Base-by-base conservation (phyloP, 2,113 vertebrate species). In the Struthidea cinerea region DNA sequence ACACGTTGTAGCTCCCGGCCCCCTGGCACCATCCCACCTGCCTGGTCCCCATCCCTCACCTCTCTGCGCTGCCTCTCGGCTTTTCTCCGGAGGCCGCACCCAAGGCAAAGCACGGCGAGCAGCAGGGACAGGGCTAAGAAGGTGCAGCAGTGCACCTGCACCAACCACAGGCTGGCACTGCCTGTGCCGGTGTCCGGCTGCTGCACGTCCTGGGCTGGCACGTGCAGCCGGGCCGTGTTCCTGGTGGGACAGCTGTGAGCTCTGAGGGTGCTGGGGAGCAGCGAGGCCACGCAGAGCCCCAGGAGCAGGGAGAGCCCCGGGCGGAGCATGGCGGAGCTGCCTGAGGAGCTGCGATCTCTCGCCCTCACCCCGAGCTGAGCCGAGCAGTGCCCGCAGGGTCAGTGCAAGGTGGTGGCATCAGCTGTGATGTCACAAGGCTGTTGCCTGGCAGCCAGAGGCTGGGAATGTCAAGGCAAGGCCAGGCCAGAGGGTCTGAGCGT, bases 121-220 rank as follows among this genome's bases (percentile, higher is more conserved):
- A 77, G 71, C 73, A 86, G 63, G 53, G 37, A 12, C 84, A 60
- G 63, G 37, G 46, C 63, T 2, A 52, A 2, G 53, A 42, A 27
- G 73, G 32, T 1, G 63, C 84, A 68, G 63, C 84, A 21, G 60
- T 6, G 60, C 46, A 1, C 9, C 44, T 4, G 64, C 80, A 33
- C 2, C 30, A 30, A 3, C 7, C 83, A 1, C 24, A 4, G 83
- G 35, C 60, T 3, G 60, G 60, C 82, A 8, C 19, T 3, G 50
- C 60, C 70, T 0, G 44, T 17, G 71, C 52, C 71, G 0, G 35
- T 1, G 52, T 3, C 3, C 26, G 16, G 60, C 52, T 21, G 60
- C 70, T 1, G 60, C 60, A 0, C 3, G 8, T 1, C 19, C 50
- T 0, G 71, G 71, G 44, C 61, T 0, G 71, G 61, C 44, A 42